Conservation (phyloP, 2,113 vertebrate genomes). For the Centropus unirufus region DNA sequence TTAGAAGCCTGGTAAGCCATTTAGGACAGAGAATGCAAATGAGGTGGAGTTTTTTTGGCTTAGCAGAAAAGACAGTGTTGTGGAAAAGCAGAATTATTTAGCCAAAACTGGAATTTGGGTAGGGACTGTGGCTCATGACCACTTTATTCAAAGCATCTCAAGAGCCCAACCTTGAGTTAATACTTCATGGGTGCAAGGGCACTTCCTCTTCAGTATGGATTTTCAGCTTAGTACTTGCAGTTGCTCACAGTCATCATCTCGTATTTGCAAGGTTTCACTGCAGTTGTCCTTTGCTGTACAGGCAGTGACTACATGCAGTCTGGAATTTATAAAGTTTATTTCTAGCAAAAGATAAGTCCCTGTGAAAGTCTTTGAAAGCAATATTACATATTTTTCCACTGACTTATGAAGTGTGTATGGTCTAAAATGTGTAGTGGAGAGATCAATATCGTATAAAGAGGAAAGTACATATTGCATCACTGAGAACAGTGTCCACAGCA, state of each 20-base stretch:
- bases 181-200: neutral
- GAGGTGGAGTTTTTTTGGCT: neutral
- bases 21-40: neutral
- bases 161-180: neutral
- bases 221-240: neutral
- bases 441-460: neutral
- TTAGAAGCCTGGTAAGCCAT: neutral
- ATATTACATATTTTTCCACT: neutral
- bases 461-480: neutral
- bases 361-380: neutral
- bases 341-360: neutral
- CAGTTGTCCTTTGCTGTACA: fast-evolving
- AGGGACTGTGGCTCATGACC: neutral
- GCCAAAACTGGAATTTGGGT: neutral
- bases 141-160: neutral
- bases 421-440: neutral
- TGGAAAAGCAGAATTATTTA: neutral
- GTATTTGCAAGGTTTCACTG: fast-evolving
- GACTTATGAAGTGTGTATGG: neutral
- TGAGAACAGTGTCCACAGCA: neutral
- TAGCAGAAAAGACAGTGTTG: neutral
- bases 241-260: neutral
- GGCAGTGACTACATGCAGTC: fast-evolving
- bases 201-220: neutral
- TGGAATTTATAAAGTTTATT: neutral